Percentiles rank a stretch among this genome's conserved stretches.
phyloP scores from a whole-genome alignment of 2,888 invertebrate genomes.

The Stenurella melanura region DNA sequence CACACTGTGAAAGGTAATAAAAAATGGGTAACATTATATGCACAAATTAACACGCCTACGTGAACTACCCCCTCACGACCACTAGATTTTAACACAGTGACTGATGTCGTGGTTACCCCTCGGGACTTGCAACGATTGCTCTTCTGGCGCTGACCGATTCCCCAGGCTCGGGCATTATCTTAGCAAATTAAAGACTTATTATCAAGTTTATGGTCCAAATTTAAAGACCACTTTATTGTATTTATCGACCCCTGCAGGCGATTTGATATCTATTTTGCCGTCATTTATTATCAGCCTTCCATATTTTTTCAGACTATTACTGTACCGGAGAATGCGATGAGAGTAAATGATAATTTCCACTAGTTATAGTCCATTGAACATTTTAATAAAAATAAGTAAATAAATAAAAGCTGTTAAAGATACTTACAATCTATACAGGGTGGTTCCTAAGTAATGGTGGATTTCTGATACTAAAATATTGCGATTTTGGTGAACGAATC shows the following conservation, averaged over 20 bases:
- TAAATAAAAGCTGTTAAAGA: too few relatives aligned
- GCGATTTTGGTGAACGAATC: too few relatives aligned
- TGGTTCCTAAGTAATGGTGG: too few relatives aligned
- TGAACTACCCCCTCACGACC: conserved; percentile 11
- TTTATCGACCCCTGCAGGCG: conserved; percentile 7
- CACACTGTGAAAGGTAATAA: neutral
- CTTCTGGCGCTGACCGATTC: conserved; percentile 39
- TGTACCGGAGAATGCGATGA: too few relatives aligned
- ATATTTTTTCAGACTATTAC: too few relatives aligned
- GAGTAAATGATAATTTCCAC: too few relatives aligned
- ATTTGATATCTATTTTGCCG: neutral
- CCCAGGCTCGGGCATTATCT: conserved; percentile 30
- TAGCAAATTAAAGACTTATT: conserved; percentile 34
- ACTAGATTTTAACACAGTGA: conserved; percentile 29
- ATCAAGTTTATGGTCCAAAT: conserved; percentile 26
- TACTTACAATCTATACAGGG: too few relatives aligned
- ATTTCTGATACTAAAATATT: too few relatives aligned
- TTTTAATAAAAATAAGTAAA: too few relatives aligned
- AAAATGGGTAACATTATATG: conserved; percentile 1
- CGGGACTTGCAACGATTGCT: conserved; percentile 25
- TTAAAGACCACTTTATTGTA: conserved; percentile 2
- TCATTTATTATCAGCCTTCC: neutral
- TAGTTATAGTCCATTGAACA: too few relatives aligned
- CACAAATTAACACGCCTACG: conserved; percentile 27
- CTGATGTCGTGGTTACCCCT: conserved; percentile 25